Evolutionary conservation across 2,113 vertebrate genomes (phyloP).

Genomic region (Montifringilla adamsi): DNA sequence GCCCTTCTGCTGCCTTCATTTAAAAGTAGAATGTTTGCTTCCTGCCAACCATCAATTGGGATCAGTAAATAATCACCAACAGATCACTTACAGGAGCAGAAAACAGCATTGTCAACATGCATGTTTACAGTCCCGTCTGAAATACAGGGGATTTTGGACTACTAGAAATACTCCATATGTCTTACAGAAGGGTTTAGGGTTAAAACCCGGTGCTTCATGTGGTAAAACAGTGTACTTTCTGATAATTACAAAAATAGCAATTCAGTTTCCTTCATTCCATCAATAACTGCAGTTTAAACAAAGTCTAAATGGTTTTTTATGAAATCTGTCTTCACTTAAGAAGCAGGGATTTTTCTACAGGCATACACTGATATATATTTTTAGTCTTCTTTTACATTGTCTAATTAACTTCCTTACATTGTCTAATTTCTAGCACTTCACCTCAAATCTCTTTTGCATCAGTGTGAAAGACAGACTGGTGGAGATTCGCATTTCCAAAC

Average conservation of each 20-base stretch:
- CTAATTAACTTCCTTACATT: not conserved
- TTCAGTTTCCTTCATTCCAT: slow-evolving; percentile 19
- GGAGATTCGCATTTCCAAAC: not conserved
- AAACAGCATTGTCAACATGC: not conserved
- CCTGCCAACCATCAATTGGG: slow-evolving; percentile 20
- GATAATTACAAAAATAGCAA: not conserved
- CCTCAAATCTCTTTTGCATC: slow-evolving; percentile 14
- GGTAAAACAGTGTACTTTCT: not conserved
- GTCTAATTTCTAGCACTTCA: not conserved
- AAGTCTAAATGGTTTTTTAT: not conserved
- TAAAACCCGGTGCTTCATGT: slow-evolving; percentile 49
- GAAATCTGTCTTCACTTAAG: slow-evolving; percentile 19
- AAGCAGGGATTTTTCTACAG: slow-evolving; percentile 62
- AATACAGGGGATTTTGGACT: slow-evolving; percentile 17
- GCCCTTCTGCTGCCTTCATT: slow-evolving; percentile 54
- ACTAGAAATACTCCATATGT: not conserved
- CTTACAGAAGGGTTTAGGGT: slow-evolving; percentile 36
- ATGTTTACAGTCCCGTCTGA: slow-evolving; percentile 32
- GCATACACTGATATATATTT: not conserved
- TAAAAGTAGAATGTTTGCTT: slow-evolving; percentile 54
- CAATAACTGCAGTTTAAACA: slow-evolving; percentile 6
- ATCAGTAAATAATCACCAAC: not conserved
- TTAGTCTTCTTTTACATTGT: not conserved
- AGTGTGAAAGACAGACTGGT: not conserved
- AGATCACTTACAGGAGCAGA: slow-evolving; percentile 2